These are phyloP conservation scores for Papilio machaon DNA, from an alignment of 1,140 invertebrate genomes.

Conservation along the genomic window DNA sequence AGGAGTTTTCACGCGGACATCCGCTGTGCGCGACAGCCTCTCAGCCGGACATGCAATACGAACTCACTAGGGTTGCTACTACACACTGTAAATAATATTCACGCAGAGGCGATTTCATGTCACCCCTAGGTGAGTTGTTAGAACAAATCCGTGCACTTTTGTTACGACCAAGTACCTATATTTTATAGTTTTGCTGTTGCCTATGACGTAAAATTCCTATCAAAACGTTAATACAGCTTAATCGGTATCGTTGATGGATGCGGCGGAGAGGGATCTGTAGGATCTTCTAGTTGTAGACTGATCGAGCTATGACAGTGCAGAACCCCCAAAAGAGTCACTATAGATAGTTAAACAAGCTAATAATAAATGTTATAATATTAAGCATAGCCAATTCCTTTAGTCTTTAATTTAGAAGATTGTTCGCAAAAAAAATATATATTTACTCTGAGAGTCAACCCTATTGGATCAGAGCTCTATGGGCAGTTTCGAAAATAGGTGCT, in stretches of 20 bases:
- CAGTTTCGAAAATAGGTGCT: constrained; percentile 45
- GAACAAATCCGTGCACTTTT: background rate
- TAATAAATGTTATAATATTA: background rate
- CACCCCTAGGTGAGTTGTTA: background rate
- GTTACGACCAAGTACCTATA: background rate
- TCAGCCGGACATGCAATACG: constrained; percentile 42
- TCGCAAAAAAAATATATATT: background rate
- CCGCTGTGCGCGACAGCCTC: constrained; percentile 62
- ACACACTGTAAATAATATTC: background rate
- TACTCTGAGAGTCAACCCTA: constrained; percentile 26
- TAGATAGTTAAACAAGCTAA: constrained; percentile 2
- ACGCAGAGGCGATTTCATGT: background rate
- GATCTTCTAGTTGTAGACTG: too few relatives aligned
- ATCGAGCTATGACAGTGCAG: background rate
- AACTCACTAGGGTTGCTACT: constrained; percentile 52
- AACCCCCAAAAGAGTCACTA: too few relatives aligned
- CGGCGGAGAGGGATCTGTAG: background rate
- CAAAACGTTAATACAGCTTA: too few relatives aligned
- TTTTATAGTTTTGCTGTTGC: too few relatives aligned
- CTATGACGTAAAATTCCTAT: too few relatives aligned
- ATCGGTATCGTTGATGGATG: background rate
- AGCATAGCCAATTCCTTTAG: background rate
- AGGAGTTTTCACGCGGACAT: constrained; percentile 58
- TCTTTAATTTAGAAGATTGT: background rate
- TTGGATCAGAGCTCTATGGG: constrained; percentile 26